phyloP scores from a whole-genome alignment of 2,888 invertebrate genomes.

The Cheilosia urbana region DNA sequence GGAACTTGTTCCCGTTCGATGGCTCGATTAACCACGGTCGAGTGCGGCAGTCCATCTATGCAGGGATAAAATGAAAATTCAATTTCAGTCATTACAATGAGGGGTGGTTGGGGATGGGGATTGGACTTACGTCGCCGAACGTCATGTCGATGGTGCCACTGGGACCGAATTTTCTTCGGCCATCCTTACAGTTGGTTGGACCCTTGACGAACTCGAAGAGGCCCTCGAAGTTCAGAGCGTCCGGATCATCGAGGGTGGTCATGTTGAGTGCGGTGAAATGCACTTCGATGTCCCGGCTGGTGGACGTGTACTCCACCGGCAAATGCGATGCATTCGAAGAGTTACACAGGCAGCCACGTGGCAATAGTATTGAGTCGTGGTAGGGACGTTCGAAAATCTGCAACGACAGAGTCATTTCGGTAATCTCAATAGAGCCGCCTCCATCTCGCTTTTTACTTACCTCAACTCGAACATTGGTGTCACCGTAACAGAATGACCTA shows the following conservation, averaged over 20 bases:
- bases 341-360: constrained; percentile 92
- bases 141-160: constrained; percentile 90
- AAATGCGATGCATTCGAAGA: constrained; percentile 84
- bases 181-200: constrained; percentile 88
- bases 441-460: constrained; percentile 74
- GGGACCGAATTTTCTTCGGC: constrained; percentile 89
- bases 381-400: constrained; percentile 90
- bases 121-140: constrained; percentile 82
- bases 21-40: constrained; percentile 93
- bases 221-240: constrained; percentile 93
- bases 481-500: constrained; percentile 89
- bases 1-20: constrained; percentile 88
- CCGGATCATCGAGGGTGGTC: constrained; percentile 93
- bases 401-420: not conserved
- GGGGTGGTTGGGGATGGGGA: too few relatives aligned
- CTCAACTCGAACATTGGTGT: constrained; percentile 88
- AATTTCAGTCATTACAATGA: constrained; percentile 39
- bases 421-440: constrained; percentile 1
- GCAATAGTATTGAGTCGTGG: constrained; percentile 88
- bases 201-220: constrained; percentile 91
- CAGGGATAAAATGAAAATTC: constrained; percentile 21
- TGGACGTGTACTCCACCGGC: constrained; percentile 91
- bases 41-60: constrained; percentile 91
- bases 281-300: constrained; percentile 90
- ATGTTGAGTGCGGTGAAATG: constrained; percentile 92